phyloP scores from a whole-genome alignment of 2,888 invertebrate species.

The Pediacus dermestoides region DNA sequence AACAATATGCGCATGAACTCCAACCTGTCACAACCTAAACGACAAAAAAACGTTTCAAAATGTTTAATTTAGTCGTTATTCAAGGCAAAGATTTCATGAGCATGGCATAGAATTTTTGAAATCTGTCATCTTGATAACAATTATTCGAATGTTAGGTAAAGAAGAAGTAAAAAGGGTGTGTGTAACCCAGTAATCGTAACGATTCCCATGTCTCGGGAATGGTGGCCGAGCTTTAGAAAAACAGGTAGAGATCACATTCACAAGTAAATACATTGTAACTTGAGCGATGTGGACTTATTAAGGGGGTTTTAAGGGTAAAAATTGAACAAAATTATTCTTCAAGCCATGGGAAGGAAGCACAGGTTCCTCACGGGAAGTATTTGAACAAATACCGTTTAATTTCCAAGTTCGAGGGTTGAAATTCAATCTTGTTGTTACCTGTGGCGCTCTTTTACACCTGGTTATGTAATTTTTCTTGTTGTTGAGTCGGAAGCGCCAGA shows the following conservation, averaged over 20 bases:
- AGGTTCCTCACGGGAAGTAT: slow-evolving; percentile 3
- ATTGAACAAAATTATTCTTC: neutral
- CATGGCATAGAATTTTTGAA: slow-evolving; percentile 1
- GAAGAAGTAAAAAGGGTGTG: slow-evolving; percentile 1
- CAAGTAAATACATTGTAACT: slow-evolving; percentile 4
- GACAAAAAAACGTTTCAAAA: too few species aligned
- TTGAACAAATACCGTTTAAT: too few species aligned
- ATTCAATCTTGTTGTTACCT: slow-evolving; percentile 2
- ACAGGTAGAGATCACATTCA: slow-evolving; percentile 6
- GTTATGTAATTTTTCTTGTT: slow-evolving; percentile 1
- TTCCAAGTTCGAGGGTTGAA: neutral
- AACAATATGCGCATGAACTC: too few species aligned
- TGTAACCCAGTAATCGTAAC: slow-evolving; percentile 1
- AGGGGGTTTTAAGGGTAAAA: slow-evolving; percentile 5
- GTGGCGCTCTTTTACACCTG: slow-evolving; percentile 3
- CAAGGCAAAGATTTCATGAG: neutral
- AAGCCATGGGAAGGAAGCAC: slow-evolving; percentile 5
- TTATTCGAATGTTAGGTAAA: slow-evolving; percentile 5
- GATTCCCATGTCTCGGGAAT: slow-evolving; percentile 5
- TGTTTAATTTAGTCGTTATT: slow-evolving; percentile 2
- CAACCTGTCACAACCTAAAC: too few species aligned
- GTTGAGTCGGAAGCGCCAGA: too few species aligned
- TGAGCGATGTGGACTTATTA: neutral
- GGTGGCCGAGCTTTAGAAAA: slow-evolving; percentile 3
- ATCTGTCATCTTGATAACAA: neutral